Conservation (phyloP, 2,797 vertebrate species). For the Amblyopsis hoosieri region DNA sequence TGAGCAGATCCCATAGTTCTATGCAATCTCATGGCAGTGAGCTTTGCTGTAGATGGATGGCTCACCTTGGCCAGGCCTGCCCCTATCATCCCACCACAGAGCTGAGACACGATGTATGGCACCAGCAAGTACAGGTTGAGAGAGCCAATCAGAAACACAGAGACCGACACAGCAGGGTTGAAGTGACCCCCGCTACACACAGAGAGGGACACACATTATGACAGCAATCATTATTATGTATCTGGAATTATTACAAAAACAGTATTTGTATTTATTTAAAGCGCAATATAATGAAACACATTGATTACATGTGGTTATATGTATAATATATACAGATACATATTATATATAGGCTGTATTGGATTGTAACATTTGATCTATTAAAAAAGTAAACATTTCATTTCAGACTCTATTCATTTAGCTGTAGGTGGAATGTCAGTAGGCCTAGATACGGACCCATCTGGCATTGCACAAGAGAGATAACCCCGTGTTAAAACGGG, state of each 20-base stretch:
- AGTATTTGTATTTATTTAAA: too few relatives aligned
- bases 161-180: constrained; percentile 82
- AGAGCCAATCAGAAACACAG: constrained; percentile 71
- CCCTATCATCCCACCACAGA: constrained; percentile 79
- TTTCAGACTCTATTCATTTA: too few relatives aligned
- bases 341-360: not conserved
- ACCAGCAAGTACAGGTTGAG: constrained; percentile 72
- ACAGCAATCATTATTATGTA: not conserved
- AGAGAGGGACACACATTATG: not conserved
- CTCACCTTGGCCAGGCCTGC: constrained; percentile 81
- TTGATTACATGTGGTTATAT: too few relatives aligned
- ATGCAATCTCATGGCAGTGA: not conserved
- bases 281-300: too few relatives aligned
- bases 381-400: too few relatives aligned
- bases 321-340: not conserved
- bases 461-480: too few relatives aligned
- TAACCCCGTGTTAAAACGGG: too few relatives aligned
- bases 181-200: constrained; percentile 81
- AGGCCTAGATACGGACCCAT: too few relatives aligned
- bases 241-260: too few relatives aligned
- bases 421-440: too few relatives aligned
- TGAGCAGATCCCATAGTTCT: not conserved
- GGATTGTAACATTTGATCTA: too few relatives aligned
- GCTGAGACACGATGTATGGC: constrained; percentile 79
- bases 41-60: not conserved